Base-by-base conservation (phyloP, 1,140 invertebrate genomes). In the Drosophila ohnishii region DNA sequence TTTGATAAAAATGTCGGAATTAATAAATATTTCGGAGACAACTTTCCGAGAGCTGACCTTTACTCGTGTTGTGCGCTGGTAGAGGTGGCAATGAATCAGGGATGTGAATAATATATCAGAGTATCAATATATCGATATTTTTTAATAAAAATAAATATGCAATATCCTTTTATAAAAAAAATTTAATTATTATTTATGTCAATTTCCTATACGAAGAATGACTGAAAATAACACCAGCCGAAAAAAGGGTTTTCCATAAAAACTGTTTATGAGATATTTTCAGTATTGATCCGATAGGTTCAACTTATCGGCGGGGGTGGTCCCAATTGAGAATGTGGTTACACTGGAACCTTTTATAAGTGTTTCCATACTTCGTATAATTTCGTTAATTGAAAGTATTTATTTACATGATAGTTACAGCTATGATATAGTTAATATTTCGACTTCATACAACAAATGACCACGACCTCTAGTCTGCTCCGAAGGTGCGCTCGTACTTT, bases 51-150 rank as follows among this genome's bases (percentile, higher is more conserved):
- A 51, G 55, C 84, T 75, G 75, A 88, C 83, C 83, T 86, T 82
- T 70, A 82, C 59, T 79, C 75, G 77, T 81, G 83, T 70, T 79
- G 70, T 58, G 75, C 72, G 70, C 40, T 64, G 45, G 42, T 75
- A 81, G 64, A 35, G 77, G 39, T 80, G 67, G 76, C 19, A 62
- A 32, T 64, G 39, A 14, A 5, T 28, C 5, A 28, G 25, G 25
- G 25, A 28, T 28, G 25, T 28, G 25, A 5, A 5, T 5, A 28
- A 28, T 28, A 28, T 28, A 28, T 28, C 5, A 28, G 25, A 28
- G 5, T 5, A 28, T 28, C 5, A 5, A 28, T 28, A 28, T 28
- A 28, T 28, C 25, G 25, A 28, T 28, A 28, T 28, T 28, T 28
- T 28, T 28, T 28, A 6, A 28, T 28, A 28, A 6, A 28, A 28